Conservation (phyloP, 1,140 invertebrate genomes). For the Hylaeus volcanicus region DNA sequence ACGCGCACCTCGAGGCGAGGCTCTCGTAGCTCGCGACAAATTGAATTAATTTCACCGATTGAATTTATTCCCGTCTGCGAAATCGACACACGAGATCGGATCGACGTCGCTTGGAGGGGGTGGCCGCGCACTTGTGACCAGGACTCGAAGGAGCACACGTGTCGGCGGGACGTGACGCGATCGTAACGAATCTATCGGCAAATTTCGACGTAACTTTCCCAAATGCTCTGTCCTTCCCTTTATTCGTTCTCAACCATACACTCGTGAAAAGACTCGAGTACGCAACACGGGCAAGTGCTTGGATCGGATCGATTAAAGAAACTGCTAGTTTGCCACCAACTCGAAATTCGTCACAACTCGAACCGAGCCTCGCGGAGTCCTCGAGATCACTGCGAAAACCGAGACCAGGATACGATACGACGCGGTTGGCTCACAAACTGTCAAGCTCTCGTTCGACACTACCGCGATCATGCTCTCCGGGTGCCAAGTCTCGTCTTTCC, state of each 20-base stretch:
- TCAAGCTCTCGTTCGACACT: slow-evolving; percentile 16
- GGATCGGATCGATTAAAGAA: too few species aligned
- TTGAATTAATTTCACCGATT: background rate
- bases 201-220: too few species aligned
- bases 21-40: background rate
- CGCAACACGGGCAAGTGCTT: too few species aligned
- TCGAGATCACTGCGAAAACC: background rate
- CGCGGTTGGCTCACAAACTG: background rate
- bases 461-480: background rate
- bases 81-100: background rate
- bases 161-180: too few species aligned
- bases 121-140: too few species aligned
- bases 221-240: too few species aligned
- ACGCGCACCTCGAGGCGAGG: background rate
- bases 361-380: background rate
- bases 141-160: too few species aligned
- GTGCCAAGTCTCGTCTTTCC: background rate
- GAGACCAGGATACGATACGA: background rate
- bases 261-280: too few species aligned
- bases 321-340: too few species aligned
- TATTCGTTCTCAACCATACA: too few species aligned
- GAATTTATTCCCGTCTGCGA: slow-evolving; percentile 10
- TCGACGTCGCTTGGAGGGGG: background rate
- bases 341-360: background rate
- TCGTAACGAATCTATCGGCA: too few species aligned